phyloP scores from a whole-genome alignment of 2,113 vertebrate species.

The Callaeas wilsoni region DNA sequence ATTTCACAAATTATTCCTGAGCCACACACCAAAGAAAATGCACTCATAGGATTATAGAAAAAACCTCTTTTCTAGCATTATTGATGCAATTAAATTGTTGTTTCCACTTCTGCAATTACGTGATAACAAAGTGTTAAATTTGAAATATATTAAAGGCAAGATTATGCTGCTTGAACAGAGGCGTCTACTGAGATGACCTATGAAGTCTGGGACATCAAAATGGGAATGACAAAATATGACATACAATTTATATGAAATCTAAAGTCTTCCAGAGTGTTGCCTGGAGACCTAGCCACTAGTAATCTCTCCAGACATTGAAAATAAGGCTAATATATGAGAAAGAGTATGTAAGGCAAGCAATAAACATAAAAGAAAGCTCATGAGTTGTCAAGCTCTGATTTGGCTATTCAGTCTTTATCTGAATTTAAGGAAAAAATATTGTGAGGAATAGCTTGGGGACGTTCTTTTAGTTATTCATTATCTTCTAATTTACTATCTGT shows the following conservation, averaged over 20 bases:
- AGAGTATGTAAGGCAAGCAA: not conserved
- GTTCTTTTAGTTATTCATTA: not conserved
- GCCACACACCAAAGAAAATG: not conserved
- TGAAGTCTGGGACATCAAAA: slow-evolving; percentile 2
- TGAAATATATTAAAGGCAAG: not conserved
- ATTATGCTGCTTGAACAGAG: not conserved
- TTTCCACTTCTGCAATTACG: not conserved
- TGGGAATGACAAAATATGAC: slow-evolving; percentile 4
- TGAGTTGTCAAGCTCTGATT: not conserved
- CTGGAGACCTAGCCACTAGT: not conserved
- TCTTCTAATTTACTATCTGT: not conserved
- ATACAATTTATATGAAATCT: slow-evolving; percentile 4
- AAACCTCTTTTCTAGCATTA: not conserved
- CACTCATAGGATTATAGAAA: not conserved
- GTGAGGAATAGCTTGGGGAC: not conserved
- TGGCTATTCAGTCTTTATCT: not conserved
- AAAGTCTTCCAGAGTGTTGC: not conserved
- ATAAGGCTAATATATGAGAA: not conserved
- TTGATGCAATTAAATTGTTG: not conserved
- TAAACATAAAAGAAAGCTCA: slow-evolving; percentile 14
- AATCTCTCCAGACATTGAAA: not conserved
- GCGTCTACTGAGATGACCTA: not conserved
- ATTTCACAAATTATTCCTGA: not conserved
- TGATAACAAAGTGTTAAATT: not conserved
- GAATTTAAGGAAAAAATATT: not conserved